Percentiles rank a stretch among this genome's conserved stretches.
Evolutionary conservation across 2,888 invertebrate genomes (phyloP).

Genomic region (Drosophila mercatorum): DNA sequence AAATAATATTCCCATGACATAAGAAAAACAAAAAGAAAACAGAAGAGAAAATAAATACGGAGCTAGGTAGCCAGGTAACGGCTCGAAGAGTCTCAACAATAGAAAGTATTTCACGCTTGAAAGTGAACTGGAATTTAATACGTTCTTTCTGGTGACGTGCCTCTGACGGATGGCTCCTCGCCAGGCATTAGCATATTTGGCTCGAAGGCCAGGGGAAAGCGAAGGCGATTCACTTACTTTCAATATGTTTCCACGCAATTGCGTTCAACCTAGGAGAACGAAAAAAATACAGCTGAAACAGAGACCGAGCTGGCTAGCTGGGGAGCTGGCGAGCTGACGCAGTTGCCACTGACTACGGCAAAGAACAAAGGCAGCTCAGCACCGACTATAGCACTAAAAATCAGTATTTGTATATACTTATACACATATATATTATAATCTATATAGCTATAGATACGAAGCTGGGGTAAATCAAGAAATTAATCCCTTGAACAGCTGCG

Average conservation of each 20-base stretch:
- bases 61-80: constrained; percentile 13
- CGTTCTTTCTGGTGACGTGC: constrained; percentile 52
- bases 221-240: constrained; percentile 45
- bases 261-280: constrained; percentile 46
- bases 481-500: constrained; percentile 81
- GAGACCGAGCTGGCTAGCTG: background rate
- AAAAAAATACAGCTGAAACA: constrained; percentile 30
- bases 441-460: constrained; percentile 19
- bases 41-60: constrained; percentile 11
- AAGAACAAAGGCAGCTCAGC: constrained; percentile 59
- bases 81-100: constrained; percentile 42
- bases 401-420: constrained; percentile 1
- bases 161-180: constrained; percentile 50
- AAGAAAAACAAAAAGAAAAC: constrained; percentile 11
- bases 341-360: constrained; percentile 46
- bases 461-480: constrained; percentile 81
- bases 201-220: constrained; percentile 14
- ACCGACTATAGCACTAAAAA: constrained; percentile 25
- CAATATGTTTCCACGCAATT: constrained; percentile 79
- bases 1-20: constrained; percentile 59
- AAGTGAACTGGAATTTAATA: constrained; percentile 68
- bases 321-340: background rate
- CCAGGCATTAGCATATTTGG: constrained; percentile 67
- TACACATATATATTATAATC: constrained; percentile 7
- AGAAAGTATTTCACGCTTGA: constrained; percentile 62